Conservation (phyloP, 53 echinoderm and acorn worm genomes). For the Astropecten irregularis region DNA sequence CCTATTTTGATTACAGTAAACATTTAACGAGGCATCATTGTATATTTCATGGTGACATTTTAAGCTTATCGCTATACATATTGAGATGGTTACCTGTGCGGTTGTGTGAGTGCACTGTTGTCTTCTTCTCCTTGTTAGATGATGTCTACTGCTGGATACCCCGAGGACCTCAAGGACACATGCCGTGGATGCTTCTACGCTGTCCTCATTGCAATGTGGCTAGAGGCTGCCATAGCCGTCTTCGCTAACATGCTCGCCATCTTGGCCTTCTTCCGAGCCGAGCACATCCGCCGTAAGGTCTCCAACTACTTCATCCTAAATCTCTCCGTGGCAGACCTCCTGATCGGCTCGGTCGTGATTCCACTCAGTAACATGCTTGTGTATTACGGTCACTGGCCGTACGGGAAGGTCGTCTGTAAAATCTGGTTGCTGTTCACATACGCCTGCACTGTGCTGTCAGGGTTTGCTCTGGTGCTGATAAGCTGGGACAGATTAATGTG, state of each 20-base stretch:
- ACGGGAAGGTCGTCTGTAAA: slow-evolving; percentile 32
- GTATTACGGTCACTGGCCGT: slow-evolving; percentile 56
- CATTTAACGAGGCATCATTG: no score
- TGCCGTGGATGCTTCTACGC: slow-evolving; percentile 24
- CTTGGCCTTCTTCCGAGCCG: slow-evolving; percentile 13
- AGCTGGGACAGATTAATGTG: slow-evolving; percentile 50
- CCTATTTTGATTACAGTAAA: no score
- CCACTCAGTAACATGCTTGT: slow-evolving; percentile 24
- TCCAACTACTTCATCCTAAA: slow-evolving; percentile 56
- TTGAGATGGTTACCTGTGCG: no score
- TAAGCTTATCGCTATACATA: no score
- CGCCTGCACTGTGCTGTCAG: slow-evolving; percentile 11
- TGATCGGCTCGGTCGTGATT: slow-evolving; percentile 21
- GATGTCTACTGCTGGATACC: no score
- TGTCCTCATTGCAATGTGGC: slow-evolving; percentile 34
- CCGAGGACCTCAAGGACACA: not conserved
- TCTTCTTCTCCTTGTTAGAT: slow-evolving; percentile 14
- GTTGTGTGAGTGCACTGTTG: no score
- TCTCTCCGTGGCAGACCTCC: slow-evolving; percentile 45
- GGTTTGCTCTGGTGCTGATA: slow-evolving; percentile 41
- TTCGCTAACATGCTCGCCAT: slow-evolving; percentile 33
- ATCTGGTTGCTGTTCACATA: slow-evolving; percentile 33
- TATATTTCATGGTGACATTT: no score
- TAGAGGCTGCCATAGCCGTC: slow-evolving; percentile 18
- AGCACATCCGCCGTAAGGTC: slow-evolving; percentile 21